A percentile compares a stretch with the other conserved stretches of the same genome.
phyloP scores from a whole-genome alignment of 2,113 vertebrate species.

The Paedocypris sp. region DNA sequence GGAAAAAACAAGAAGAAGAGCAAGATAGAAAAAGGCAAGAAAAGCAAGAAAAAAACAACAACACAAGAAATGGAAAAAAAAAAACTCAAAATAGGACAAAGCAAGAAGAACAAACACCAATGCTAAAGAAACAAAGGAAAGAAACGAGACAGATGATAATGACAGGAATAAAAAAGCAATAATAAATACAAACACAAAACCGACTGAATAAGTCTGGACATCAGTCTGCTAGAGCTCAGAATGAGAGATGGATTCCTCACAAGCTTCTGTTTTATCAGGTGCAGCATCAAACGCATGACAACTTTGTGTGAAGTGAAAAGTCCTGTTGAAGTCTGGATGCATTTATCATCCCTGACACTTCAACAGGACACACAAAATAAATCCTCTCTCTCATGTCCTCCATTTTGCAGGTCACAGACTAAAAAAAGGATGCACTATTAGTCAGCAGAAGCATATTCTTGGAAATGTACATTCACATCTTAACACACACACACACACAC shows the following conservation, averaged over 20 bases:
- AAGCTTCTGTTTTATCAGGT: conserved; percentile 13
- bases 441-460: too few species aligned
- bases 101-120: too few species aligned
- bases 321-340: neutral
- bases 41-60: too few species aligned
- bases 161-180: conserved; percentile 18
- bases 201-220: neutral
- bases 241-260: neutral
- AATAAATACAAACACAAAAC: neutral
- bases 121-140: neutral
- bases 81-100: conserved; percentile 31
- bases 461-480: too few species aligned
- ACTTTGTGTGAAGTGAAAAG: conserved; percentile 14
- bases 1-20: too few species aligned
- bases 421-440: conserved; percentile 32
- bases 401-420: conserved; percentile 30
- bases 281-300: conserved; percentile 17
- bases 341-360: conserved; percentile 20
- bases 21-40: too few species aligned
- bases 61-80: too few species aligned
- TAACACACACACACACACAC: too few species aligned
- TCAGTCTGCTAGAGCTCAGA: conserved; percentile 10
- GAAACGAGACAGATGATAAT: neutral
- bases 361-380: conserved; percentile 3
- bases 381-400: conserved; percentile 27